Conservation (phyloP, 1,140 invertebrate genomes). For the Sitodiplosis mosellana region DNA sequence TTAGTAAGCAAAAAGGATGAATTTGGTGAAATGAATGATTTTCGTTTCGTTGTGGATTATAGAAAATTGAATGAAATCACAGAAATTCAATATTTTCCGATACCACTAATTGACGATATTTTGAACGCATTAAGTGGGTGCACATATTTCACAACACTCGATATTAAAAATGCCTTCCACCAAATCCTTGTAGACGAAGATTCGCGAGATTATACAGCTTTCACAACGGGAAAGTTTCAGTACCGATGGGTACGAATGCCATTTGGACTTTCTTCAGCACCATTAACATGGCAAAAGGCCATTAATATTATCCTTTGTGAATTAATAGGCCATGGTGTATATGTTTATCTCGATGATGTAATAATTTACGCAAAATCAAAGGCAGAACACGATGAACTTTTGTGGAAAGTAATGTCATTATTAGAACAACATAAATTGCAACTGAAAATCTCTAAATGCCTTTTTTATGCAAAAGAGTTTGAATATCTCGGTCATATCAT, state of each 20-base stretch:
- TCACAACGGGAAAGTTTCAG: constrained; percentile 6
- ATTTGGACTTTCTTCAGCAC: constrained; percentile 25
- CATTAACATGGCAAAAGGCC: constrained; percentile 24
- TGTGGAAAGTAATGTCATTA: constrained; percentile 19
- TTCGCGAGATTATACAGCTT: constrained; percentile 4
- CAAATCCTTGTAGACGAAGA: constrained; percentile 7
- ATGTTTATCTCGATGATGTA: constrained; percentile 22
- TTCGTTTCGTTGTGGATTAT: constrained; percentile 17
- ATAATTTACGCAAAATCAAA: constrained; percentile 15
- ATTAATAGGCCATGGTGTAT: constrained; percentile 11
- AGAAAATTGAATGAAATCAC: constrained; percentile 13
- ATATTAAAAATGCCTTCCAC: constrained; percentile 1
- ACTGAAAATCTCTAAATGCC: constrained; percentile 12
- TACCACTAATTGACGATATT: constrained; percentile 9
- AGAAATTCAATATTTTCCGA: constrained; percentile 7
- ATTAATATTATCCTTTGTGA: constrained; percentile 21
- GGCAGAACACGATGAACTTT: constrained; percentile 12
- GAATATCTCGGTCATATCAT: constrained; percentile 19
- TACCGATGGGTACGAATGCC: constrained; percentile 15
- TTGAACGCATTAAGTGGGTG: constrained; percentile 7
- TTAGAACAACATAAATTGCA: constrained; percentile 13
- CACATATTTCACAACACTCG: constrained; percentile 7
- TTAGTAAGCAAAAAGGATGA: too few species aligned
- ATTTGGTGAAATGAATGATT: too few species aligned
- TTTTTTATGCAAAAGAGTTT: constrained; percentile 15